A percentile compares a stretch with the other conserved stretches of the same genome.
These are phyloP conservation scores for Nettapus auritus DNA, from an alignment of 2,113 vertebrate genomes.

Conservation along the genomic window DNA sequence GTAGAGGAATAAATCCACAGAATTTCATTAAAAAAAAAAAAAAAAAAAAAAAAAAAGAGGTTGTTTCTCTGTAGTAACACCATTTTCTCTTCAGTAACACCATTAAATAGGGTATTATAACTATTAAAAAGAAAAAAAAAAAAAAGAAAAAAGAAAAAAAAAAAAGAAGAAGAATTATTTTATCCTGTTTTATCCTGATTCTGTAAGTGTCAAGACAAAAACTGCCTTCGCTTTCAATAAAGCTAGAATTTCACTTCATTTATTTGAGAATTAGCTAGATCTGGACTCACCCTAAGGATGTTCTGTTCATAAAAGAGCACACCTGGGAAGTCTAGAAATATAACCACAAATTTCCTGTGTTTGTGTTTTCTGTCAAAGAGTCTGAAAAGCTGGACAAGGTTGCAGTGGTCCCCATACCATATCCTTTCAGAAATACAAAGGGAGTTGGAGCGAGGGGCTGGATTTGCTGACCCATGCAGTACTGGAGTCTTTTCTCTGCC, in stretches of 20 bases:
- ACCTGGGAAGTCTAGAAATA: not conserved
- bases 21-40: not conserved
- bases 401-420: fast-evolving
- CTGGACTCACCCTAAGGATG: not conserved
- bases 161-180: too few species aligned
- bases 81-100: too few species aligned
- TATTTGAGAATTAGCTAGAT: not conserved
- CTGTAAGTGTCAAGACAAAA: not conserved
- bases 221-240: not conserved
- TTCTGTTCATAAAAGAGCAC: not conserved
- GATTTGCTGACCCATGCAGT: not conserved
- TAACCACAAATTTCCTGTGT: not conserved
- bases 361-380: not conserved
- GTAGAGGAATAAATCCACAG: not conserved
- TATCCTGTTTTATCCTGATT: not conserved
- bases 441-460: fast-evolving
- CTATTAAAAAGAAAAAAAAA: too few species aligned
- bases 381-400: not conserved
- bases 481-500: not conserved
- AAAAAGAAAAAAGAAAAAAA: too few species aligned
- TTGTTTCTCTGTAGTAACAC: not conserved
- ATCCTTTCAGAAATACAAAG: not conserved
- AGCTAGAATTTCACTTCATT: not conserved
- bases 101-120: not conserved
- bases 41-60: not conserved